phyloP scores from a whole-genome alignment of 2,797 vertebrate genomes.

The Oceanodroma leucorhoa region DNA sequence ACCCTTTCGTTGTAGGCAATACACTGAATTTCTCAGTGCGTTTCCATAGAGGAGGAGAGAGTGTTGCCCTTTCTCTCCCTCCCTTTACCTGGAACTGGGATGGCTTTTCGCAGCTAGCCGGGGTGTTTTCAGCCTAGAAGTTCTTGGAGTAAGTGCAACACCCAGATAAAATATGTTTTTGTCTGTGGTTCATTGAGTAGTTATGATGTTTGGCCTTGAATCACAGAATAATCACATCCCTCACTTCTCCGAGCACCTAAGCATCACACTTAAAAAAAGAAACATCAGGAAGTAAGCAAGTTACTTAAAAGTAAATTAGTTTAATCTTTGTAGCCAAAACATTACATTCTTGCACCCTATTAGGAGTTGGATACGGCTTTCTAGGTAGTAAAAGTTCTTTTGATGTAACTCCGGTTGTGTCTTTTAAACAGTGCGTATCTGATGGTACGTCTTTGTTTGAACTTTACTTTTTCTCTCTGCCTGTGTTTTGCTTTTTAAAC shows the following conservation, averaged over 20 bases:
- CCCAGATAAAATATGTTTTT: slow-evolving; percentile 9
- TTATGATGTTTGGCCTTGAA: slow-evolving; percentile 50
- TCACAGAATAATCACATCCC: slow-evolving; percentile 1
- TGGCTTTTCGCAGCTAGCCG: background rate
- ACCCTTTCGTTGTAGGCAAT: fast-evolving
- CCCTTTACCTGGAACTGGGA: background rate
- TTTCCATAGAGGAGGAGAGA: background rate
- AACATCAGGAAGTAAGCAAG: slow-evolving; percentile 69
- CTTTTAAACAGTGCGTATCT: background rate
- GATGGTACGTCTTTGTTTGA: slow-evolving; percentile 11
- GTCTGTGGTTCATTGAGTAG: slow-evolving; percentile 26
- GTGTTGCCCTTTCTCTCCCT: background rate
- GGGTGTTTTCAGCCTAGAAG: slow-evolving; percentile 11
- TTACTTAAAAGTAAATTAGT: slow-evolving; percentile 68
- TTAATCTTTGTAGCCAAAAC: slow-evolving; percentile 70
- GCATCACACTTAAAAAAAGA: slow-evolving; percentile 30
- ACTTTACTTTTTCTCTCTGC: background rate
- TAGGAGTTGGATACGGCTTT: slow-evolving; percentile 53
- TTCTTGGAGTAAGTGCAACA: slow-evolving; percentile 22
- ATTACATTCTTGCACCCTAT: slow-evolving; percentile 61
- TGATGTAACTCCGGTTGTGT: slow-evolving; percentile 29
- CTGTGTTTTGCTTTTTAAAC: background rate
- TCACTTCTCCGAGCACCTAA: slow-evolving; percentile 6
- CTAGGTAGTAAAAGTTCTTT: slow-evolving; percentile 58
- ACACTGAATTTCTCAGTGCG: fast-evolving